Evolutionary conservation across 2,113 vertebrate species (phyloP).

Genomic region (Toxotes jaculatrix): DNA sequence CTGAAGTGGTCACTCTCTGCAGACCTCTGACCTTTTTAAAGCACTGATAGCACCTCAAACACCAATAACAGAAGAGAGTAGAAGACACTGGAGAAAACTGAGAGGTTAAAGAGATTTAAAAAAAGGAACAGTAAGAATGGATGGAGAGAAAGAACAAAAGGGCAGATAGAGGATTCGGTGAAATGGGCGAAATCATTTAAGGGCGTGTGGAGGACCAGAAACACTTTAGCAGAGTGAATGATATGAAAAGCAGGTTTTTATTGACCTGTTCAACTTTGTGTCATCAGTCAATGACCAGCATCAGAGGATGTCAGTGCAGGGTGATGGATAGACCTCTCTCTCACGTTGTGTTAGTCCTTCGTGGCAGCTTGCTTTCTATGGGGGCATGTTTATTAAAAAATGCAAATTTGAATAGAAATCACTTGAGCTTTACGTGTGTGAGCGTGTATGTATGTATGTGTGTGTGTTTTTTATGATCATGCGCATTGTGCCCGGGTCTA

Average conservation of each 20-base stretch:
- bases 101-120: not conserved
- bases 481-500: constrained; percentile 26
- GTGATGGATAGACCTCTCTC: constrained; percentile 16
- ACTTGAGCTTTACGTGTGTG: constrained; percentile 7
- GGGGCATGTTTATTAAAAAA: constrained; percentile 10
- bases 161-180: not conserved
- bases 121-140: not conserved
- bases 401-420: not conserved
- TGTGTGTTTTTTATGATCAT: constrained; percentile 8
- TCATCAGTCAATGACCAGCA: constrained; percentile 33
- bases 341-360: not conserved
- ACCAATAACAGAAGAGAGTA: not conserved
- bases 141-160: not conserved
- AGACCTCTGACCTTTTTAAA: constrained; percentile 28
- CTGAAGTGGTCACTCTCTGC: constrained; percentile 25
- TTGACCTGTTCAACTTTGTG: constrained; percentile 29
- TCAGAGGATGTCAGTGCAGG: constrained; percentile 23
- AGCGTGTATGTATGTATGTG: constrained; percentile 14
- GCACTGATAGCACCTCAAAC: not conserved
- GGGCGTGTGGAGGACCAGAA: not conserved
- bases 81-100: not conserved
- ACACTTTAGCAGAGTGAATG: constrained; percentile 4
- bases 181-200: constrained; percentile 32
- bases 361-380: constrained; percentile 24
- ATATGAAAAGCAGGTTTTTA: constrained; percentile 36